phyloP scores from a whole-genome alignment of 2,888 invertebrate species.

The Stenchaetothrips biformis region DNA sequence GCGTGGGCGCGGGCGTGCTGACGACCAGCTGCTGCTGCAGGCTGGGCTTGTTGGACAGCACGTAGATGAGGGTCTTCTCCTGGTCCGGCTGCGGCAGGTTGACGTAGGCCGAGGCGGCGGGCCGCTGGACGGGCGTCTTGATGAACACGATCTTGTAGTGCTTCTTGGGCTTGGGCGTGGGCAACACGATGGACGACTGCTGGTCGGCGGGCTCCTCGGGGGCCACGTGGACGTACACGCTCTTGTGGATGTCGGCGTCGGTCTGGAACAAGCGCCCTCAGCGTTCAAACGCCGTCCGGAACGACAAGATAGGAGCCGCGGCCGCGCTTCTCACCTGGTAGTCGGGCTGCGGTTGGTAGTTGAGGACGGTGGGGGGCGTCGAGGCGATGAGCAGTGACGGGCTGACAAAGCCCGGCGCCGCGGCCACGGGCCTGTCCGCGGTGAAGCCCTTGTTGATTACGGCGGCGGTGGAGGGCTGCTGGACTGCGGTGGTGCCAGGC shows the following conservation, averaged over 20 bases:
- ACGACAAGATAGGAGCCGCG: no score
- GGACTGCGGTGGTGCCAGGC: neutral
- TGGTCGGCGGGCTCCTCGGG: conserved; percentile 72
- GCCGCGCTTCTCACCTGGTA: neutral
- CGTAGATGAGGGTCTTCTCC: conserved; percentile 84
- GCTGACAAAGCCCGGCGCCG: neutral
- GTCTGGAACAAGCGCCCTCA: conserved; percentile 43
- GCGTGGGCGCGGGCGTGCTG: conserved; percentile 75
- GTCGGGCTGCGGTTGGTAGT: conserved; percentile 9
- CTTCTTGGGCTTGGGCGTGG: conserved; percentile 57
- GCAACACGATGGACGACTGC: conserved; percentile 53
- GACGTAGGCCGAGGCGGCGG: conserved; percentile 49
- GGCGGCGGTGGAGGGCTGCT: no score
- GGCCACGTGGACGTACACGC: conserved; percentile 86
- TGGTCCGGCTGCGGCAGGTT: conserved; percentile 66
- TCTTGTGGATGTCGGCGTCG: conserved; percentile 80
- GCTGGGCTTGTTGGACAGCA: conserved; percentile 85
- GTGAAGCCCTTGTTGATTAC: neutral
- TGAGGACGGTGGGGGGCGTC: neutral
- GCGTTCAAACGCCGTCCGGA: neutral
- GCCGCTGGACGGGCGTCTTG: conserved; percentile 57
- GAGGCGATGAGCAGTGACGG: neutral
- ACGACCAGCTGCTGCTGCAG: conserved; percentile 72
- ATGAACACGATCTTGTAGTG: conserved; percentile 83
- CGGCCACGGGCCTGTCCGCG: neutral